Evolutionary conservation across 37 sponge, comb jelly and placozoan genomes (phyloP).

Genomic region (Geodia barretti): DNA sequence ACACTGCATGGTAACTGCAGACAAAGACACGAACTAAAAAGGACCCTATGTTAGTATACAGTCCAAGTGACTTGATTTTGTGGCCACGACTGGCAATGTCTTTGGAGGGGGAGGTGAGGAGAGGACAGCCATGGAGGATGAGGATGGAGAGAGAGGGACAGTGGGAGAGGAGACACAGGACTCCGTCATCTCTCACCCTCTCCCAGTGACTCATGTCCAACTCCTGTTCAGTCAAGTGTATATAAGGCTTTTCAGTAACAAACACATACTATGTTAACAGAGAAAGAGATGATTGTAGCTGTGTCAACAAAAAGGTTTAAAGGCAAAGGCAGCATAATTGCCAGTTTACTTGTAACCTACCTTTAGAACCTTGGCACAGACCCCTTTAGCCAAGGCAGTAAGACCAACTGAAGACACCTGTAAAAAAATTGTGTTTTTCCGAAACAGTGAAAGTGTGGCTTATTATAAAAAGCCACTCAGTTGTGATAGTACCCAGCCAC

Average conservation of each 20-base stretch:
- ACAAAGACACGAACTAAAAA: too few relatives aligned
- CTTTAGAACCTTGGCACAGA: constrained; percentile 43
- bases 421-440: too few relatives aligned
- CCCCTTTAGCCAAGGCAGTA: constrained; percentile 10
- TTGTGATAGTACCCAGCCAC: neutral
- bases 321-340: too few relatives aligned
- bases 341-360: constrained; percentile 8
- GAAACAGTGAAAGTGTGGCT: too few relatives aligned
- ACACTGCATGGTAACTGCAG: too few relatives aligned
- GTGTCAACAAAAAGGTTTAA: too few relatives aligned
- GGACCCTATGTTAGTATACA: constrained; percentile 52
- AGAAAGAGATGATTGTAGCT: too few relatives aligned
- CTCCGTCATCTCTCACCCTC: constrained; percentile 55
- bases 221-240: too few relatives aligned
- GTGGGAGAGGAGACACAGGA: constrained; percentile 18
- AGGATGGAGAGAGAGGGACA: constrained; percentile 64
- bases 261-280: too few relatives aligned
- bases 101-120: constrained; percentile 27
- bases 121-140: constrained; percentile 60
- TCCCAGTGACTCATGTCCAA: constrained; percentile 64
- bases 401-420: constrained; percentile 41
- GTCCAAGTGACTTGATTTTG: constrained; percentile 55
- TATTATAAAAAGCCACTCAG: too few relatives aligned
- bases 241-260: too few relatives aligned
- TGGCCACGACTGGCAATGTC: constrained; percentile 6